Conservation (phyloP, 2,113 vertebrate genomes). For the Alligator mississippiensis region DNA sequence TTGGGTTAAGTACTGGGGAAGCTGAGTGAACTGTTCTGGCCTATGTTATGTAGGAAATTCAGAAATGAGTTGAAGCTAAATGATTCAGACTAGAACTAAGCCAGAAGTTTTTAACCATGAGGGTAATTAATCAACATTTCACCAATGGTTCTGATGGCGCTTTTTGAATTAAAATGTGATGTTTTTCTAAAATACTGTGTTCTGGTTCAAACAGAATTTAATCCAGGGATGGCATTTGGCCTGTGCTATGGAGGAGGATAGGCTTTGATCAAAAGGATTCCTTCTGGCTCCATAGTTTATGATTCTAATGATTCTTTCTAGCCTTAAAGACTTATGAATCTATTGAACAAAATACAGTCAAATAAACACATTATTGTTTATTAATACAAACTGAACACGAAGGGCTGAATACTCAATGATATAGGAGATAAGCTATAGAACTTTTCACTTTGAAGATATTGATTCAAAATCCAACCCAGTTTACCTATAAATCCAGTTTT, state of each 20-base stretch:
- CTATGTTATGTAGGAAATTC: background rate
- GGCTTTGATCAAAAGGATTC: background rate
- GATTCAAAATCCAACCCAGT: conserved; percentile 1
- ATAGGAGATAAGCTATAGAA: background rate
- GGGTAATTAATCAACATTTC: background rate
- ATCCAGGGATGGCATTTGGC: background rate
- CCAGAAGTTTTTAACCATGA: background rate
- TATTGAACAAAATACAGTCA: background rate
- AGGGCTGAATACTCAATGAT: background rate
- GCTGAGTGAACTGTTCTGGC: background rate
- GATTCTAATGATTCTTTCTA: background rate
- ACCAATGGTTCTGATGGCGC: background rate
- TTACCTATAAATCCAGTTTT: conserved; percentile 14
- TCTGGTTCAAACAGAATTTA: background rate
- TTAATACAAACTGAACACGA: background rate
- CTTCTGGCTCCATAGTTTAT: background rate
- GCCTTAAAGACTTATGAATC: background rate
- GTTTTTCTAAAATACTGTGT: background rate
- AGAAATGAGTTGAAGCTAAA: background rate
- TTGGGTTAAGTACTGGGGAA: background rate
- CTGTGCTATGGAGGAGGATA: background rate
- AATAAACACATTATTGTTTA: background rate
- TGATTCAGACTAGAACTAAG: background rate
- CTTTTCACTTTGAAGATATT: conserved; percentile 3
- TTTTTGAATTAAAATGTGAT: background rate